These are phyloP conservation scores for Leptinotarsa haldemani DNA, from an alignment of 2,888 invertebrate species.

Conservation along the genomic window DNA sequence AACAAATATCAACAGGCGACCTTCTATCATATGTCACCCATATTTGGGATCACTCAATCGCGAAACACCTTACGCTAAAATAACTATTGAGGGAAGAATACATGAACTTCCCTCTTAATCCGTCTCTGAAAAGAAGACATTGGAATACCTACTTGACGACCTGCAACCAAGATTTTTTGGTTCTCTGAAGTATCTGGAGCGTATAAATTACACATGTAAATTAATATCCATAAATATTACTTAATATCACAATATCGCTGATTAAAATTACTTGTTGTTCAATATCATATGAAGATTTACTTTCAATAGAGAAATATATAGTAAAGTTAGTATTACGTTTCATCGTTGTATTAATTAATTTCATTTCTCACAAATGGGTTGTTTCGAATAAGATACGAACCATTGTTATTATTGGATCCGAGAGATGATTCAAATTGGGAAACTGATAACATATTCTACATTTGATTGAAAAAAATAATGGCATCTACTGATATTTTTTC, in stretches of 20 bases:
- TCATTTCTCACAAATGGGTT: not conserved
- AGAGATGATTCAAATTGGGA: too few species aligned
- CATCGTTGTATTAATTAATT: not conserved
- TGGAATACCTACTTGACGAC: not conserved
- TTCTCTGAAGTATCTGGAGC: conserved; percentile 34
- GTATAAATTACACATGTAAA: conserved; percentile 35
- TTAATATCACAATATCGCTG: conserved; percentile 20
- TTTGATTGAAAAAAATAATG: too few species aligned
- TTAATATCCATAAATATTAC: conserved; percentile 30
- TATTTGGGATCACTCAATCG: too few species aligned
- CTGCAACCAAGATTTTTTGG: conserved; percentile 22
- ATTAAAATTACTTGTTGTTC: not conserved
- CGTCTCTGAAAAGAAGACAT: not conserved
- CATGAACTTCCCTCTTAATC: not conserved
- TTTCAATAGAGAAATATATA: not conserved
- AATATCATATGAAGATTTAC: conserved; percentile 6
- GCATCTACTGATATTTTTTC: too few species aligned
- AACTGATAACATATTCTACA: too few species aligned
- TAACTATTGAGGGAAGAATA: not conserved
- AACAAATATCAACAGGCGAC: too few species aligned
- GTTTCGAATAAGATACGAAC: too few species aligned
- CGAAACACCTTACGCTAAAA: too few species aligned
- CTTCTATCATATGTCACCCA: too few species aligned
- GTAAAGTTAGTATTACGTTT: not conserved
- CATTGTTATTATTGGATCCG: too few species aligned